Base-by-base conservation (phyloP, 2,113 vertebrate species). In the Labrus mixtus region DNA sequence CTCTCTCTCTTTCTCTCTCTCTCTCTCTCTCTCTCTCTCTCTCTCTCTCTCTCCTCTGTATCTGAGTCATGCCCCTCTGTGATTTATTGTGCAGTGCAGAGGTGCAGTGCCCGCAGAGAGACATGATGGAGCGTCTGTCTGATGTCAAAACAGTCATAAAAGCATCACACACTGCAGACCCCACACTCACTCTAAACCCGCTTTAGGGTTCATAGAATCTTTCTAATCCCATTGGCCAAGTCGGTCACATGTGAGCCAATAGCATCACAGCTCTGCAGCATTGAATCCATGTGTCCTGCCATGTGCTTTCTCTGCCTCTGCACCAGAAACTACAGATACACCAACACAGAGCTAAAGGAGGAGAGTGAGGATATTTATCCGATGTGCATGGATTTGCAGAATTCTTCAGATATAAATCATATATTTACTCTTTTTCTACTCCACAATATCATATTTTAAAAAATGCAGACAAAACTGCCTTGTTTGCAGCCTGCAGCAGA, bases 301-400 rank as follows among this genome's bases (percentile, higher is more conserved):
- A 73, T 61, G 78, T 81, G 74, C 61, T 79, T 37, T 9, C 51
- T 59, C 29, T 68, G 15, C 36, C 33, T 61, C 61, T 69, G 78
- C 66, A 71, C 22, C 55, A 74, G 36, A 55, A 20, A 71, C 7
- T 59, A 63, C 4, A 59, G 43, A 50, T 5, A 71, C 11, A 67
- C 3, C 15, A 51, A 56, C 39, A 48, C 8, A 39, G 29, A 45
- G 23, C 20, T 19, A 20, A 3, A 25, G 3, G 11, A 6, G 4
- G 29, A 33, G 29, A 60, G 15, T 4, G 23, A 7, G 45, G 2
- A 7, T 19, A 6, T 50, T 19, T 8, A 7, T 10, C 19, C 9
- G 1, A 19, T 17, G 46, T 33, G 29, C 25, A 25, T 25, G 25
- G 25, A 39, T 16, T 13, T 46, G 45, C 46, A 48, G 46, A 48